phyloP scores from a whole-genome alignment of 2,888 invertebrate species.

The Epinotia ramella region DNA sequence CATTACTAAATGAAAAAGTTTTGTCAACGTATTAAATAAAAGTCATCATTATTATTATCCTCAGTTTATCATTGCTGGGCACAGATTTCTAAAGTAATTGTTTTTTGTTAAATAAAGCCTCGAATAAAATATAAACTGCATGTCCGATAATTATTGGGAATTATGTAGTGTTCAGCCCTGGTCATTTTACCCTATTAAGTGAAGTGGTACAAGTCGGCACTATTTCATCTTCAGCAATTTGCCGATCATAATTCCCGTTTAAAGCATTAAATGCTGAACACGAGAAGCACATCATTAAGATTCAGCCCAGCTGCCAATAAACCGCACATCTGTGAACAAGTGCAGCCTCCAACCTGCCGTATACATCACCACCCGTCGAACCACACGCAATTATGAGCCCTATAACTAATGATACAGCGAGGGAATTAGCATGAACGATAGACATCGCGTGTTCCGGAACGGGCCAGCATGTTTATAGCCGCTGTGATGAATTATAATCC shows the following conservation, averaged over 20 bases:
- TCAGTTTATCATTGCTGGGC: too few species aligned
- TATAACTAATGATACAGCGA: conserved; percentile 27
- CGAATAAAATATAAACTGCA: too few species aligned
- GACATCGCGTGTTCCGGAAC: conserved; percentile 36
- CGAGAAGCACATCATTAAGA: conserved; percentile 38
- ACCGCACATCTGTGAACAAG: conserved; percentile 39
- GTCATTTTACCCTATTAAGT: background rate
- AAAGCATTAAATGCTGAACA: conserved; percentile 33
- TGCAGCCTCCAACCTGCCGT: conserved; percentile 38
- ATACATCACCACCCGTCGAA: conserved; percentile 26
- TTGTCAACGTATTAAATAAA: background rate
- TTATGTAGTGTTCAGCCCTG: background rate
- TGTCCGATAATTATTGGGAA: too few species aligned
- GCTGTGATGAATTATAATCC: conserved; percentile 61
- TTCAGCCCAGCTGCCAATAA: conserved; percentile 38
- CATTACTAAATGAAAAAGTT: background rate
- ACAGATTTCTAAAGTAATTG: too few species aligned
- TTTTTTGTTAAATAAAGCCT: too few species aligned
- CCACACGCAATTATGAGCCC: conserved; percentile 34
- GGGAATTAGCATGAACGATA: conserved; percentile 26
- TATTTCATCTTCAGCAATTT: conserved; percentile 39
- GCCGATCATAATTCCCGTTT: conserved; percentile 31
- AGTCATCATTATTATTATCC: too few species aligned
- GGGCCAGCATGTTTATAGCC: conserved; percentile 44
- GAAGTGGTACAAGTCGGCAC: conserved; percentile 3